Evolutionary conservation across 2,113 vertebrate species (phyloP).

Genomic region (Psilopsiagon aymara): DNA sequence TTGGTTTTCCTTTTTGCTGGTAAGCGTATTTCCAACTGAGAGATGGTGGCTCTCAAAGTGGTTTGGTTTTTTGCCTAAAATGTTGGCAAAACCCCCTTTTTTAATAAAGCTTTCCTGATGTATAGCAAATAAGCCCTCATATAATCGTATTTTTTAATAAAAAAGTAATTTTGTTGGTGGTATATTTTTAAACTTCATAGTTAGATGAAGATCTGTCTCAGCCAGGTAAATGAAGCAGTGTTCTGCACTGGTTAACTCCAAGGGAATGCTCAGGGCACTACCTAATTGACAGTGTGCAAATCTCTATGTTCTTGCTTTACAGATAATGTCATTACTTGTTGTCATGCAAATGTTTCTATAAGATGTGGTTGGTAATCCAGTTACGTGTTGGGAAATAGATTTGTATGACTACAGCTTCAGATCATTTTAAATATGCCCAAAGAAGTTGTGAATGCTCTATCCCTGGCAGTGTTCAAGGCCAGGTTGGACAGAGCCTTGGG

Average conservation of each 20-base stretch:
- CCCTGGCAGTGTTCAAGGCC: background rate
- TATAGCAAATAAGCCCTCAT: background rate
- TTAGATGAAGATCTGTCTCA: background rate
- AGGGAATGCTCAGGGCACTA: background rate
- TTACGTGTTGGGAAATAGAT: background rate
- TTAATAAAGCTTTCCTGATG: background rate
- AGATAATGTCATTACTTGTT: background rate
- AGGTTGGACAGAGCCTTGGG: background rate
- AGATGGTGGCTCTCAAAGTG: background rate
- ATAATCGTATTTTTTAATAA: background rate
- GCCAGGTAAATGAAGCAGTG: background rate
- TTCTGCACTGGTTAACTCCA: background rate
- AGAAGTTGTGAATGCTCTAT: background rate
- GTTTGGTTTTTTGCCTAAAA: background rate
- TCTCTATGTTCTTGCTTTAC: background rate
- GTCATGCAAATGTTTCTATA: background rate
- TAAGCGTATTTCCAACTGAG: background rate
- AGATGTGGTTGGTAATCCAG: background rate
- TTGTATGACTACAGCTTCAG: background rate
- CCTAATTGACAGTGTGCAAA: background rate
- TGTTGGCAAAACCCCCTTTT: background rate
- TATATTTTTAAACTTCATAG: background rate
- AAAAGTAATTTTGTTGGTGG: background rate
- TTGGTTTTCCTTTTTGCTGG: background rate
- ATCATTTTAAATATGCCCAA: background rate